Evolutionary conservation across 2,797 vertebrate genomes (phyloP), one percentile per base, ranked within the genome.

Genomic region (Rostrhamus sociabilis): DNA sequence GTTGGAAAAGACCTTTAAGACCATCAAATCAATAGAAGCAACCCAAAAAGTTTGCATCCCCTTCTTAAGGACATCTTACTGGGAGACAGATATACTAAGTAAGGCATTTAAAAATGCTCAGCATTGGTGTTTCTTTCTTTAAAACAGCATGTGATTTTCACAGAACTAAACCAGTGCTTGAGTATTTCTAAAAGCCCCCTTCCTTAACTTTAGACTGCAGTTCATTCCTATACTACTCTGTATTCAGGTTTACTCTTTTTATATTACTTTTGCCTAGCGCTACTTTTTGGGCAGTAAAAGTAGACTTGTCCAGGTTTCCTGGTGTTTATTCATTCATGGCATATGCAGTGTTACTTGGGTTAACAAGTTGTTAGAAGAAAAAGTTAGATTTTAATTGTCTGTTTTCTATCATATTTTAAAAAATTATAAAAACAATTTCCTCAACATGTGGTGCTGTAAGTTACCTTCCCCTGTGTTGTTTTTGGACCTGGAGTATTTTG

Each of bases 401-500:
- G 36, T 50, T 95, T 96, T 93, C 63, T 77, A 15, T 68, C 14
- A 2, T 42, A 83, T 77, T 93, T 82, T 6, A 5, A 60, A 60
- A 92, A 78, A 60, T 36, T 79, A 64, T 18, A 72, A 89, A 95
- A 93, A 68, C 72, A 96, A 62, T 69, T 58, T 56, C 38, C 89
- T 74, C 84, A 52, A 45, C 42, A 34, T 66, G 95, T 0, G 0
- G 56, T 22, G 53, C 56, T 87, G 3, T 64, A 86, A 87, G 26
- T 78, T 93, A 86, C 64, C 75, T 72, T 80, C 36, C 34, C 34
- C 36, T 3, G 2, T 95, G 86, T 92, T 96, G 72, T 42, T 92
- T 89, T 96, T 97, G 96, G 95, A 93, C 25, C n/a, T 59, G 69
- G n/a, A 69, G 10, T 83, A 66, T 78, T 95, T 93, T 86, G 90